A percentile compares a stretch with the other conserved stretches of the same genome.
Conservation (phyloP, 2,797 vertebrate species). For the Cirrhinus mrigala region DNA sequence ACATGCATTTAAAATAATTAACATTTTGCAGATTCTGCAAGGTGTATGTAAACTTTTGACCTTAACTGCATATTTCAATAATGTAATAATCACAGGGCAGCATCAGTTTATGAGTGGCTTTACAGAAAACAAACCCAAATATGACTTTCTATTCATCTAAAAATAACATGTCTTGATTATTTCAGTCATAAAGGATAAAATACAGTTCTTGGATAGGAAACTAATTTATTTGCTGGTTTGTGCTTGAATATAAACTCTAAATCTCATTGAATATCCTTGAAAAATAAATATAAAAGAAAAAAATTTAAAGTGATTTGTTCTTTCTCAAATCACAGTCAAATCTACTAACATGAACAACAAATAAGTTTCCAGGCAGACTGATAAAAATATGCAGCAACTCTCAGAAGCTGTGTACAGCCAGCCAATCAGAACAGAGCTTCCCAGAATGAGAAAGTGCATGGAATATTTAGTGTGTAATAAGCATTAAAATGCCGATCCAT, state of each 20-base stretch:
- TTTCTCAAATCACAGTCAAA: background rate
- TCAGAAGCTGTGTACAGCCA: background rate
- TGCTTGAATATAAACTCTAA: no score
- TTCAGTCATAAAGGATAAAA: background rate
- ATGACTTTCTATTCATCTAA: background rate
- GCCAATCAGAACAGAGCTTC: constrained; percentile 13
- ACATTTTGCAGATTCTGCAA: no score
- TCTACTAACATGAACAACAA: background rate
- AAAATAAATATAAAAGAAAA: background rate
- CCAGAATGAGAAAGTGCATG: background rate
- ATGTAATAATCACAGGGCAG: background rate
- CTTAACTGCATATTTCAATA: background rate
- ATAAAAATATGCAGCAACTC: constrained; percentile 1
- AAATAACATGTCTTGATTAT: background rate
- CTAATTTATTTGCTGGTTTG: no score
- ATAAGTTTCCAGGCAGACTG: background rate
- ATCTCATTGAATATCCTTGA: no score
- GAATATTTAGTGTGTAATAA: background rate
- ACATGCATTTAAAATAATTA: no score
- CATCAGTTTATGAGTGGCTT: background rate
- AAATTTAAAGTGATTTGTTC: background rate
- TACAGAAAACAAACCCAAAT: background rate
- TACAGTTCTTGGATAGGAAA: background rate
- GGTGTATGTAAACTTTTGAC: no score
- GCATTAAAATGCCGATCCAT: background rate